phyloP scores from a whole-genome alignment of 2,888 invertebrate genomes.

The Lasiommata megera region DNA sequence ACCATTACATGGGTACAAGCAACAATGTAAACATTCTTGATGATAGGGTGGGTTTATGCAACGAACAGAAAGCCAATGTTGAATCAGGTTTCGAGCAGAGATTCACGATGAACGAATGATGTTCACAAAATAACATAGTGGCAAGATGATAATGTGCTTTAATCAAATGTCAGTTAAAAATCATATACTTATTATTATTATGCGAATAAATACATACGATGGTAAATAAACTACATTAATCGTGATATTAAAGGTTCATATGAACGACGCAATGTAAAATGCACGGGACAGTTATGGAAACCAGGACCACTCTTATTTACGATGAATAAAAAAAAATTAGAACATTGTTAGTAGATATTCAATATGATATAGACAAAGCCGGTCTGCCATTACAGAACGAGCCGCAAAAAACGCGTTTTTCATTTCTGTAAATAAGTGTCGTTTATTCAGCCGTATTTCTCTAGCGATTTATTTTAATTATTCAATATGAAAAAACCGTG shows the following conservation, averaged over 20 bases:
- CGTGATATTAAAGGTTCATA: too few relatives aligned
- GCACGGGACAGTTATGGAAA: not conserved
- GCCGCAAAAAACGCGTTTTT: too few relatives aligned
- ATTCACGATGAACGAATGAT: constrained; percentile 37
- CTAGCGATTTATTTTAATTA: too few relatives aligned
- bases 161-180: not conserved
- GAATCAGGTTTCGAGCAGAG: constrained; percentile 60
- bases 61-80: constrained; percentile 38
- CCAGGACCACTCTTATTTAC: not conserved
- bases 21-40: constrained; percentile 35
- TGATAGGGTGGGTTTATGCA: constrained; percentile 74
- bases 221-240: not conserved
- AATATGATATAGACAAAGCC: too few relatives aligned
- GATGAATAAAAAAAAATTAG: not conserved
- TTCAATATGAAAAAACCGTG: not conserved
- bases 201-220: not conserved
- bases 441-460: too few relatives aligned
- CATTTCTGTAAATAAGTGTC: too few relatives aligned
- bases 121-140: not conserved
- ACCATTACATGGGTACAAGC: constrained; percentile 33
- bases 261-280: too few relatives aligned
- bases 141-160: not conserved
- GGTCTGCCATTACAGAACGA: too few relatives aligned
- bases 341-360: constrained; percentile 13
- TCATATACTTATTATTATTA: not conserved